These are phyloP conservation scores for Sesia apiformis DNA, from an alignment of 2,888 invertebrate genomes.

Conservation along the genomic window DNA sequence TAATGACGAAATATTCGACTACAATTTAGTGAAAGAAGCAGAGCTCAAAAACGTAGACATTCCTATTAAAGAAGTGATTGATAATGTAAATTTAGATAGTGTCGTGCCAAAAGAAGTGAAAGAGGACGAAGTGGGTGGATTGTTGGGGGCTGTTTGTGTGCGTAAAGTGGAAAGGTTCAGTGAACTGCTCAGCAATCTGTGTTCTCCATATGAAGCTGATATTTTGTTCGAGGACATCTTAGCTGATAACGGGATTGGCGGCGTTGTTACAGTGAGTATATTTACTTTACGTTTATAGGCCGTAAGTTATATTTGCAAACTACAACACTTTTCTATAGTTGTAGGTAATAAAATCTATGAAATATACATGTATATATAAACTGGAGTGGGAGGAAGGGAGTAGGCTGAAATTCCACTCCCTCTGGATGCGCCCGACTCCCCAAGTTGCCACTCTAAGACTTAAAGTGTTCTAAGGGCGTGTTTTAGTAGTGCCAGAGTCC, in stretches of 20 bases:
- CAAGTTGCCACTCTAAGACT: too few relatives aligned
- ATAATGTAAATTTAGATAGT: slow-evolving; percentile 36
- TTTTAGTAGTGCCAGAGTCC: too few relatives aligned
- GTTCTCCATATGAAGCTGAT: slow-evolving; percentile 65
- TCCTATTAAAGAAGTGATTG: slow-evolving; percentile 7
- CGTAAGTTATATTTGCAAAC: too few relatives aligned
- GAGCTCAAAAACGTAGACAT: slow-evolving; percentile 27
- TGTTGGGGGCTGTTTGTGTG: slow-evolving; percentile 65
- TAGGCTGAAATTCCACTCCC: too few relatives aligned
- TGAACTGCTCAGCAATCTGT: slow-evolving; percentile 68
- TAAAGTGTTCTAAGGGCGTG: too few relatives aligned
- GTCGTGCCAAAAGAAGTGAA: slow-evolving; percentile 59
- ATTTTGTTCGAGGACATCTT: slow-evolving; percentile 62
- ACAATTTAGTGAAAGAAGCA: slow-evolving; percentile 13
- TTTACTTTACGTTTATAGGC: too few relatives aligned
- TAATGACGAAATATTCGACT: slow-evolving; percentile 23
- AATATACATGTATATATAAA: too few relatives aligned
- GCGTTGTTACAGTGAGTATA: slow-evolving; percentile 41
- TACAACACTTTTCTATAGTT: too few relatives aligned
- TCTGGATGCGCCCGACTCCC: too few relatives aligned
- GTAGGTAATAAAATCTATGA: too few relatives aligned
- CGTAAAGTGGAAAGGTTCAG: slow-evolving; percentile 68
- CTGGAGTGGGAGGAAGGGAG: too few relatives aligned
- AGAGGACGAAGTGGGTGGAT: slow-evolving; percentile 40
- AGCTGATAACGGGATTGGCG: slow-evolving; percentile 55